Percentiles rank a stretch among this genome's conserved stretches.
phyloP scores from a whole-genome alignment of 2,797 vertebrate genomes.

The Avahi laniger region DNA sequence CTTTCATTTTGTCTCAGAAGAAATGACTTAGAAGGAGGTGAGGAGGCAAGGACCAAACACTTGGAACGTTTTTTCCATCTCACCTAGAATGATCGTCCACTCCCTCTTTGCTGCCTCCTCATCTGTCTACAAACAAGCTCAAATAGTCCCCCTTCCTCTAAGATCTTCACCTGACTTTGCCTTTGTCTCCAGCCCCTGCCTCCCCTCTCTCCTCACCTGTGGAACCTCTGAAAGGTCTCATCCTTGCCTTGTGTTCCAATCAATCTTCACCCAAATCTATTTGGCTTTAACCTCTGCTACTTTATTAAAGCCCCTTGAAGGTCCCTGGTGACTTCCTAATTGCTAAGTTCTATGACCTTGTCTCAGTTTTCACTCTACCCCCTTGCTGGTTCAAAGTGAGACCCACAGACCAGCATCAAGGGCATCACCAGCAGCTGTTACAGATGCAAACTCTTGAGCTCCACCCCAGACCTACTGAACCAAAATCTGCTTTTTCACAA shows the following conservation, averaged over 20 bases:
- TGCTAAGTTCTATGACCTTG: not conserved
- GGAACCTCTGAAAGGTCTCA: not conserved
- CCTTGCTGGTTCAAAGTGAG: not conserved
- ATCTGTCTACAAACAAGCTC: too few species aligned
- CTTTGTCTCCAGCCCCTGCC: not conserved
- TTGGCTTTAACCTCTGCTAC: not conserved
- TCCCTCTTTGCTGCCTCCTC: not conserved
- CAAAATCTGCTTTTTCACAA: not conserved
- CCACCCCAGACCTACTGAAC: not conserved
- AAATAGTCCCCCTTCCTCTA: too few species aligned
- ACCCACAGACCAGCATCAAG: not conserved
- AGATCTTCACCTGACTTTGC: not conserved
- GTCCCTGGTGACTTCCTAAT: too few species aligned
- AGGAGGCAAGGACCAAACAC: not conserved
- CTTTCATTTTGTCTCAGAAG: not conserved
- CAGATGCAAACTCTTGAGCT: not conserved
- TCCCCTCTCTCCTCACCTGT: not conserved
- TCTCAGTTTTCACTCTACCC: not conserved
- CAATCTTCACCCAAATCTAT: not conserved
- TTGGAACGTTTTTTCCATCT: not conserved
- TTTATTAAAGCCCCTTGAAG: not conserved
- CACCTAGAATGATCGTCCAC: not conserved
- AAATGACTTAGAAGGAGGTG: not conserved
- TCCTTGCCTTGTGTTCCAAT: not conserved
- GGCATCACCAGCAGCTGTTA: not conserved